Conservation (phyloP, 2,113 vertebrate genomes). For the Nycticebus coucang region DNA sequence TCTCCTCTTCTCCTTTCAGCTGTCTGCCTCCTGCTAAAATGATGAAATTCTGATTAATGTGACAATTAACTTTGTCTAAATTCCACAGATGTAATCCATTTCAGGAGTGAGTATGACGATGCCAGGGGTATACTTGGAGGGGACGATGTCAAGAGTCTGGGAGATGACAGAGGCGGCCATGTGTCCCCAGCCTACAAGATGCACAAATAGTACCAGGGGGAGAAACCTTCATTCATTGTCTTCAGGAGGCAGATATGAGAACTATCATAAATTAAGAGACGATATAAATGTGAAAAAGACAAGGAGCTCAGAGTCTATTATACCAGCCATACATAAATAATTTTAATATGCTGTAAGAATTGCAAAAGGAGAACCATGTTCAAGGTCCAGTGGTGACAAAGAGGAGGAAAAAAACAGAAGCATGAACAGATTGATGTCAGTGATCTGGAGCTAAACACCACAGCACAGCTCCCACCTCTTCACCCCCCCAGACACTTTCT, state of each 20-base stretch:
- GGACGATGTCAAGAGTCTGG: neutral
- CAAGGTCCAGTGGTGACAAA: neutral
- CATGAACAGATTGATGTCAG: neutral
- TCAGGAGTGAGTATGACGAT: neutral
- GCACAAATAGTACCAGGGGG: neutral
- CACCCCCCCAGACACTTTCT: neutral
- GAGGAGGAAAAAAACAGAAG: neutral
- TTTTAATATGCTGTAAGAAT: neutral
- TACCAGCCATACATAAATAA: neutral
- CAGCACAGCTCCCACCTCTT: neutral
- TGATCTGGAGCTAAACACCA: neutral
- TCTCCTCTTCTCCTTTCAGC: neutral
- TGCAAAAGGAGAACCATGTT: neutral
- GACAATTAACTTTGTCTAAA: neutral
- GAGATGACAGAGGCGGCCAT: neutral
- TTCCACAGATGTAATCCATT: neutral
- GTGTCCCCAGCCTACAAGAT: neutral
- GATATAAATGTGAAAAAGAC: neutral
- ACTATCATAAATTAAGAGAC: neutral
- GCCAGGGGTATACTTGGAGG: neutral
- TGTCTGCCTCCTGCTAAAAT: neutral
- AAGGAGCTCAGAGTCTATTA: neutral
- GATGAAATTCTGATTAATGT: neutral
- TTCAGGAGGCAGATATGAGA: too few species aligned
- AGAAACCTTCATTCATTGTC: too few species aligned